Percentiles rank a stretch among this genome's conserved stretches.
These are phyloP conservation scores for Hemicrepidius hirtus DNA, from an alignment of 2,888 invertebrate species.

Conservation along the genomic window DNA sequence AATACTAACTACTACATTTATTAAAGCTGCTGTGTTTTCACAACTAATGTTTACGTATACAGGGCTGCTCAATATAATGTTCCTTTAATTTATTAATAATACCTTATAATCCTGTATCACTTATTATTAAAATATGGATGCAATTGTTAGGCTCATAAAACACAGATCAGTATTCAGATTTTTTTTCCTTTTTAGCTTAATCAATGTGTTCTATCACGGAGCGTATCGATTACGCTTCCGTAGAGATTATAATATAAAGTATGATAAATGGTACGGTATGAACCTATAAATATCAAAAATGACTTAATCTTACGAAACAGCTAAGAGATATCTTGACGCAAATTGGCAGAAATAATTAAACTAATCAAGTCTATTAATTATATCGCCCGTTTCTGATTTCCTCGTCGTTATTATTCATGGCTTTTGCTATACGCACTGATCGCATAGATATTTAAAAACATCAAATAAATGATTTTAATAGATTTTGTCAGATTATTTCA, in stretches of 20 bases:
- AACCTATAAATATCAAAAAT: conserved; percentile 30
- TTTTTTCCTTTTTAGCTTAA: too few species aligned
- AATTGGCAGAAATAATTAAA: conserved; percentile 41
- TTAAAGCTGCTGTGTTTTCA: conserved; percentile 31
- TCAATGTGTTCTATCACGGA: neutral
- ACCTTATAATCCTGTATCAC: too few species aligned
- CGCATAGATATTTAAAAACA: conserved; percentile 22
- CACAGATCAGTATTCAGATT: too few species aligned
- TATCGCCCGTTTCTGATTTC: conserved; percentile 36
- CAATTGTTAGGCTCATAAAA: too few species aligned
- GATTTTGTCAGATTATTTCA: neutral
- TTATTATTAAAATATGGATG: too few species aligned
- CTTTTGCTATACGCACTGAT: conserved; percentile 29
- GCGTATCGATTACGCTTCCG: conserved; percentile 29
- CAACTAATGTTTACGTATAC: conserved; percentile 26
- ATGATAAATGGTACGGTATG: conserved; percentile 13
- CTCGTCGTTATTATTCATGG: conserved; percentile 39
- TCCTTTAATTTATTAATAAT: too few species aligned
- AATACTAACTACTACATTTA: conserved; percentile 48
- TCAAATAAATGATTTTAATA: neutral
- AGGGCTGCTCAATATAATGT: conserved; percentile 19
- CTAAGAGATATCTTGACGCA: conserved; percentile 31
- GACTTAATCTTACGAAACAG: conserved; percentile 39
- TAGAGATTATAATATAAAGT: conserved; percentile 19
- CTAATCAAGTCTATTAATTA: conserved; percentile 39